Evolutionary conservation across 2,113 vertebrate genomes (phyloP).

Genomic region (Alces alces): DNA sequence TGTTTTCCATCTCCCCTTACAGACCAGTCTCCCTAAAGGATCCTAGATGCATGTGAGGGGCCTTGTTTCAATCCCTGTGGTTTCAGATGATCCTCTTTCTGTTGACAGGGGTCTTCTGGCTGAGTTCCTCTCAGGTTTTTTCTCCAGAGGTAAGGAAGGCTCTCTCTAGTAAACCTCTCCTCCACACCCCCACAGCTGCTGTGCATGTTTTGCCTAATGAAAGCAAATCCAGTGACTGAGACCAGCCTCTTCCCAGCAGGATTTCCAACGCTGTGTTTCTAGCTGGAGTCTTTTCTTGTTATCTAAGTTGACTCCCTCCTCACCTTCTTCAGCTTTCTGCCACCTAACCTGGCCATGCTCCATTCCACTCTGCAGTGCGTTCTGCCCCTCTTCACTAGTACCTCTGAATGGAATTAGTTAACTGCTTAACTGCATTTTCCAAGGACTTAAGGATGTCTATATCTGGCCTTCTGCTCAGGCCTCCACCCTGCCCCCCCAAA

Average conservation of each 20-base stretch:
- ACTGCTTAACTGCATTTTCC: not conserved
- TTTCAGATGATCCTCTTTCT: slow-evolving; percentile 21
- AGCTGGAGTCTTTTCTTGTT: not conserved
- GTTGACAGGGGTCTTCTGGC: not conserved
- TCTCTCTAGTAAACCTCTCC: not conserved
- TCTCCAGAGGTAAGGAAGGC: not conserved
- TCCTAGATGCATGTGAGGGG: not conserved
- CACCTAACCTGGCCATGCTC: not conserved
- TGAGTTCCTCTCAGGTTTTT: not conserved
- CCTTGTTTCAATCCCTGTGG: not conserved
- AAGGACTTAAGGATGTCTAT: not conserved
- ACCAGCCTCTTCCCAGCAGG: not conserved
- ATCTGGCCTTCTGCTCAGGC: not conserved
- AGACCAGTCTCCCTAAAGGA: not conserved
- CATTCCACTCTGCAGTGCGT: too few species aligned
- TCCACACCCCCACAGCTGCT: not conserved
- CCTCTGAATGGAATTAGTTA: not conserved
- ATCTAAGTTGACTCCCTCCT: not conserved
- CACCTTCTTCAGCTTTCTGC: not conserved
- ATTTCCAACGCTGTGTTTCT: not conserved
- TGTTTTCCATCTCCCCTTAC: slow-evolving; percentile 21
- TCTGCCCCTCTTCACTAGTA: not conserved
- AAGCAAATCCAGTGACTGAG: not conserved
- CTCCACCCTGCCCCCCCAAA: not conserved
- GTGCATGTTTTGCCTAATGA: not conserved